A percentile compares a stretch with the other conserved stretches of the same genome.
These are phyloP conservation scores for Albula glossodonta DNA, from an alignment of 2,113 vertebrate genomes.

Conservation along the genomic window DNA sequence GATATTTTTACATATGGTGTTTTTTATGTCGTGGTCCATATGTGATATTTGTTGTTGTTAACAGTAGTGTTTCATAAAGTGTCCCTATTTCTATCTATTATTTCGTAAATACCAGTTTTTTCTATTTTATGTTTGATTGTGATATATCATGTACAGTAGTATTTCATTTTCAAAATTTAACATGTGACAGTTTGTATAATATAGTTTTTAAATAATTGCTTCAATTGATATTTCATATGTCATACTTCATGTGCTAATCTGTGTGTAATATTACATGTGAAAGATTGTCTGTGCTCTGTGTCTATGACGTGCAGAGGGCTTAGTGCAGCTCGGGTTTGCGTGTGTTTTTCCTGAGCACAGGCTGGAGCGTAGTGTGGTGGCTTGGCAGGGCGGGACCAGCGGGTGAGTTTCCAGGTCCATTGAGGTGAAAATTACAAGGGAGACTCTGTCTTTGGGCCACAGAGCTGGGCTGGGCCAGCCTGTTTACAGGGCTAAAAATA, in stretches of 20 bases:
- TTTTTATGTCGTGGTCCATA: too few species aligned
- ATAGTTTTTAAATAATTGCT: too few species aligned
- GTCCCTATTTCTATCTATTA: too few species aligned
- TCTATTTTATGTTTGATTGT: too few species aligned
- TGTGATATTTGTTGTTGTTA: too few species aligned
- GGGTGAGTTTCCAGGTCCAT: conserved; percentile 44
- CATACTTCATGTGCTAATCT: neutral
- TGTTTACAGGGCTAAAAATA: conserved; percentile 34
- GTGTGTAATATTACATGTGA: too few species aligned
- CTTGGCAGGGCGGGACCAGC: conserved; percentile 5
- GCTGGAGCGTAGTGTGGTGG: neutral
- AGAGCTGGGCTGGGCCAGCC: conserved; percentile 4
- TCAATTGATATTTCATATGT: too few species aligned
- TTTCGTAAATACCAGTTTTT: too few species aligned
- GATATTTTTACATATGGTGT: neutral
- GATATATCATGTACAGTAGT: too few species aligned
- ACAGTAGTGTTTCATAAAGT: too few species aligned
- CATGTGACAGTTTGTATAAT: too few species aligned
- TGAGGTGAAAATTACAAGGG: conserved; percentile 55
- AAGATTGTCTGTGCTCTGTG: neutral
- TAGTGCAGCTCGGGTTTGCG: neutral
- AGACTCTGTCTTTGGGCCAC: conserved; percentile 16
- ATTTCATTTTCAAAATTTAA: too few species aligned
- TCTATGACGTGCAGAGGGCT: neutral
- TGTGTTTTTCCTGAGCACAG: neutral